These are phyloP conservation scores for Hirtodrosophila trivittata DNA, from an alignment of 2,888 invertebrate genomes.

Conservation along the genomic window DNA sequence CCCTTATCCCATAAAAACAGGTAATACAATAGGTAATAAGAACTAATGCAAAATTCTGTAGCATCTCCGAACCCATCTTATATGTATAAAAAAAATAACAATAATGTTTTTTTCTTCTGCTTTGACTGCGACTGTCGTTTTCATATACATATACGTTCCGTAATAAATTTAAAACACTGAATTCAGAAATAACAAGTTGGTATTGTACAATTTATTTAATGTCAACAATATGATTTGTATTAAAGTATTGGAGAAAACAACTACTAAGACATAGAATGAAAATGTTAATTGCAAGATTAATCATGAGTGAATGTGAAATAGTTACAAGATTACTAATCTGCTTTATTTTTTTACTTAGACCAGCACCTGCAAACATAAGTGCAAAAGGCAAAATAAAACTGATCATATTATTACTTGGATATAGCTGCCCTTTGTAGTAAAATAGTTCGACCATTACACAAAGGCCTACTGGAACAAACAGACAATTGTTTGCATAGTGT, in stretches of 20 bases:
- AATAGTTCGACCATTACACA: slow-evolving; percentile 46
- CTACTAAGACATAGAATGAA: slow-evolving; percentile 48
- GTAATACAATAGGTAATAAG: too few relatives aligned
- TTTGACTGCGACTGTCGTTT: too few relatives aligned
- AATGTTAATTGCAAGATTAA: slow-evolving; percentile 49
- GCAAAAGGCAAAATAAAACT: slow-evolving; percentile 37
- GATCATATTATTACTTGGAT: slow-evolving; percentile 18
- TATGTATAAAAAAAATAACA: too few relatives aligned
- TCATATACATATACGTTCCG: too few relatives aligned
- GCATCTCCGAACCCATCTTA: too few relatives aligned
- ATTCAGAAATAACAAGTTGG: too few relatives aligned
- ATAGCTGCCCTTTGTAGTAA: slow-evolving; percentile 25
- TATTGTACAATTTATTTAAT: slow-evolving; percentile 29
- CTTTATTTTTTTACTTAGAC: slow-evolving; percentile 25
- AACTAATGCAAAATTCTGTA: too few relatives aligned
- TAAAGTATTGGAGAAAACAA: slow-evolving; percentile 23
- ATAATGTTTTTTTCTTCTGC: too few relatives aligned
- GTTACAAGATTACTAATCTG: slow-evolving; percentile 26
- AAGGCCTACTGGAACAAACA: slow-evolving; percentile 44
- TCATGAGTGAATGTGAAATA: slow-evolving; percentile 40
- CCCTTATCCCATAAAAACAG: too few relatives aligned
- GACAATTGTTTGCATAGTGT: slow-evolving; percentile 20
- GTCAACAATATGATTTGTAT: slow-evolving; percentile 18
- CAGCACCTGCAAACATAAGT: slow-evolving; percentile 29
- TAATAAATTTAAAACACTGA: too few relatives aligned